Percentiles rank a stretch among this genome's conserved stretches.
Evolutionary conservation across 2,113 vertebrate genomes (phyloP).

Genomic region (Dasypus novemcinctus): DNA sequence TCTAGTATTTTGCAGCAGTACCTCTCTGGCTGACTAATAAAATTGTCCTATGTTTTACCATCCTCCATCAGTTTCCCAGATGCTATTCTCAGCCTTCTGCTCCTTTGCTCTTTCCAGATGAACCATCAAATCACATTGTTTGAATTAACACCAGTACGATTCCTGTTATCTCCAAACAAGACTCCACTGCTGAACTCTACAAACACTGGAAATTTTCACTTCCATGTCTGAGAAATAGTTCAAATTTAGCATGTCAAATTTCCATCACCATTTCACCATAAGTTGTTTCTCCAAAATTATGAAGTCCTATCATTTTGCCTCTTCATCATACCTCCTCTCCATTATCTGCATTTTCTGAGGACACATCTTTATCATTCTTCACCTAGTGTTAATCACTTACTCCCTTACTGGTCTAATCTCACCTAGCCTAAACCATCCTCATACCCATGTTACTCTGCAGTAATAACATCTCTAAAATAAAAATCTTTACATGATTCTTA

Average conservation of each 20-base stretch:
- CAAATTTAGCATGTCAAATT: background rate
- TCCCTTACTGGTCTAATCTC: background rate
- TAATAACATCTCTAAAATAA: background rate
- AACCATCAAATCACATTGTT: background rate
- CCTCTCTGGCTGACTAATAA: too few species aligned
- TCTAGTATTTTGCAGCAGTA: too few species aligned
- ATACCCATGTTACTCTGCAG: background rate
- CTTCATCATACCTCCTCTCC: background rate
- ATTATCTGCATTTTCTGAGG: background rate
- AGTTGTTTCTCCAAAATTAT: background rate
- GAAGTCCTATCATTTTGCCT: background rate
- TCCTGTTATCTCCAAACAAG: background rate
- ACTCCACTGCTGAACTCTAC: background rate
- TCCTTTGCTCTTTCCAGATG: background rate
- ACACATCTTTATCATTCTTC: background rate
- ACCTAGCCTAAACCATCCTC: background rate
- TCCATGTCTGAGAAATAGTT: background rate
- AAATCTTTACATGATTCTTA: background rate
- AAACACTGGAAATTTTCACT: background rate
- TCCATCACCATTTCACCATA: background rate
- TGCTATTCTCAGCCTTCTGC: background rate
- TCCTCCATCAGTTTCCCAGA: background rate
- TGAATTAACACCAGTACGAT: background rate
- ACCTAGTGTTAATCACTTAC: background rate
- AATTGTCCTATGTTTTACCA: background rate